Evolutionary conservation across 2,888 invertebrate genomes (phyloP), one percentile per base, ranked within the genome.

Genomic region (Parnassius orleans): DNA sequence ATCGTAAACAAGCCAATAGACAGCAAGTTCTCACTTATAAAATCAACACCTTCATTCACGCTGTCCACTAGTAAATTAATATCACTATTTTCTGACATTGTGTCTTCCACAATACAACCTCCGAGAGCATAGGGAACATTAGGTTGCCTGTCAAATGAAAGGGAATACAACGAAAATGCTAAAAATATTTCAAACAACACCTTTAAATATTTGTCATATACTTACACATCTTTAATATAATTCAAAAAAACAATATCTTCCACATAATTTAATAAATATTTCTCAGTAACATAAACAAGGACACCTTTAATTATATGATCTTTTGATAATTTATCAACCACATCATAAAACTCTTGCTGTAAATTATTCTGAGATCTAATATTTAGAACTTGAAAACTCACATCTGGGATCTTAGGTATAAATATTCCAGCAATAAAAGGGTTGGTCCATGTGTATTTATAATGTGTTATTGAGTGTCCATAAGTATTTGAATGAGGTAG

Each of bases 21-120:
- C 33, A 90, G 71, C 7, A 88, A 75, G 66, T 86, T 89, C 50
- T 86, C 84, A 67, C 82, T 84, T 9, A 84, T 72, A 67, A 76
- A 83, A 9, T 81, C 80, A 54, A 74, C 74, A 50, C 72, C 72
- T 44, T 75, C 71, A 65, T 86, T 86, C 0, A 80, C 66, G 11
- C 73, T 71, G 2, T 81, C 72, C n/a, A 89, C 75, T 47, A 88
- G 73, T 5, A 70, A 68, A 41, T 74, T 72, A 48, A 89, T 73
- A 63, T 90, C 82, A 65, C 65, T 73, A 24, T 72, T 67, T 44
- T 80, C 76, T 58, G 71, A 74, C 46, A 84, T 74, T 47, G 84
- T 83, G 64, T 87, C 91, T 65, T 90, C 88, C 12, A 91, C 81
- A 14, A 89, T 81, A 70, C 92, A 92, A 10, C 92, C 92, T 15